Conservation (phyloP, 2,113 vertebrate species). For the Callipepla californica region DNA sequence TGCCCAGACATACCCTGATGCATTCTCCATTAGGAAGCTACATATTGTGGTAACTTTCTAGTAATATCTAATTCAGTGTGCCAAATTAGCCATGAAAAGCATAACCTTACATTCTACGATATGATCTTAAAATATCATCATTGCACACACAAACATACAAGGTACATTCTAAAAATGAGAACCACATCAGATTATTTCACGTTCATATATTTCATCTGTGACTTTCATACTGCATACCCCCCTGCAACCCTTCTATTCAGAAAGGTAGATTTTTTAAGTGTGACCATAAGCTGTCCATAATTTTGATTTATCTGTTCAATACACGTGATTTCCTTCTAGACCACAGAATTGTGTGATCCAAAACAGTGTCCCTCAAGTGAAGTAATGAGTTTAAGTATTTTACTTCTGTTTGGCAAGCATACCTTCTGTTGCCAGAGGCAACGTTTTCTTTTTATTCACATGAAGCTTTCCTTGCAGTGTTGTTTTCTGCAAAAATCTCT, state of each 20-base stretch:
- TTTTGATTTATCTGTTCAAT: not conserved
- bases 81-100: constrained; percentile 29
- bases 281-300: not conserved
- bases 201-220: not conserved
- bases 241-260: not conserved
- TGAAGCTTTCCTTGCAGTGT: not conserved
- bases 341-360: not conserved
- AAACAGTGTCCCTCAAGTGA: not conserved
- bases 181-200: not conserved
- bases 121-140: not conserved
- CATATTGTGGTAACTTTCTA: not conserved
- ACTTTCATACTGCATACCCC: too few species aligned
- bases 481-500: not conserved
- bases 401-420: not conserved
- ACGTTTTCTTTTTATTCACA: not conserved
- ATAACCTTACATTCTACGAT: not conserved
- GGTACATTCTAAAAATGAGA: not conserved
- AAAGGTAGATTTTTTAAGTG: not conserved
- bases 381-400: not conserved
- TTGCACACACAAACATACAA: not conserved
- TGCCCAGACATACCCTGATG: not conserved
- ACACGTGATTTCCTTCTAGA: not conserved
- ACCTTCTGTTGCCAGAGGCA: not conserved
- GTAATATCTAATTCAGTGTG: not conserved
- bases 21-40: not conserved